Base-by-base conservation (phyloP, 2,113 vertebrate species). In the Thalassarche chlororhynchos region DNA sequence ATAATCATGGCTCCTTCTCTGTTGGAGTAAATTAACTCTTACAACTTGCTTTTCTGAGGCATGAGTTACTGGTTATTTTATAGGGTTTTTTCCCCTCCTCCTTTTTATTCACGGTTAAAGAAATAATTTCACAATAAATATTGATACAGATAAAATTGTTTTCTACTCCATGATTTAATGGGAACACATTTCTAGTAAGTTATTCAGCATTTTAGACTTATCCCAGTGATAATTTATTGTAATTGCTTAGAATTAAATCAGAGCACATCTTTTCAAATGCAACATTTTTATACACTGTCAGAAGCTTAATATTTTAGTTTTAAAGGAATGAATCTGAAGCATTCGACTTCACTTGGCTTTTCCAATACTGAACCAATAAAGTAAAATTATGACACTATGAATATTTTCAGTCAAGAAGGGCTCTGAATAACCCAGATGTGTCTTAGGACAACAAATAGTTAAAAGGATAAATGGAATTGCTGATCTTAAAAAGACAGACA, bases 241-340 rank as follows among this genome's bases (percentile, higher is more conserved):
- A 91, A 97, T 86, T 96, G 26, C 24, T 69, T 55, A 57, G 31
- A 64, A 24, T 93, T 75, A 90, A 80, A 85, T 79, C 82, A 68
- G 60, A 77, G 32, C 28, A 55, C 29, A 6, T 80, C 28, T 84
- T 64, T 92, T 64, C 42, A 62, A 75, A 76, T 57, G 34, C 36
- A 76, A 65, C 17, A 38, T 75, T 97, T 95, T 86, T 71, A 88
- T 57, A 71, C 36, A 49, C 42, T 74, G 51, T 87, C 58, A 84
- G 55, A 69, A 77, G 20, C 74, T 79, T 29, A 51, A 36, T 64
- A 83, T 80, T 87, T 84, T 42, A 82, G 34, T 89, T 93, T 91
- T 69, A 79, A 93, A 77, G 12, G 34, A 87, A 82, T 29, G 3
- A 87, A 72, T 79, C 40, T 57, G 40, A 79, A 91, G 40, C 40